Conservation (phyloP, 2,888 invertebrate genomes). For the Sipha maydis region DNA sequence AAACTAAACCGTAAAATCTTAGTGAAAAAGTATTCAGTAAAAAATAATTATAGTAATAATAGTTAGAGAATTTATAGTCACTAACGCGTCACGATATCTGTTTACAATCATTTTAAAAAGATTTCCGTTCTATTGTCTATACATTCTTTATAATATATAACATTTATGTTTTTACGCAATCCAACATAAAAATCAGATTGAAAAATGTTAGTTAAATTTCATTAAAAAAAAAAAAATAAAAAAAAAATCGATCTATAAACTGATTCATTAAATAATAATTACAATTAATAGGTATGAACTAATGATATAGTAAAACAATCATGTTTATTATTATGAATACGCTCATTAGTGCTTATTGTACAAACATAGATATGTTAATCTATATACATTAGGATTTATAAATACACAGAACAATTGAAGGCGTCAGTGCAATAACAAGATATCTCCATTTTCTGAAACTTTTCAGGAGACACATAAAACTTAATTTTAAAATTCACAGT, state of each 20-base stretch:
- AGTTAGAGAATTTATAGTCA: background rate
- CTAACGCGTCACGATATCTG: background rate
- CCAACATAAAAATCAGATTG: background rate
- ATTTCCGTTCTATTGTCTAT: background rate
- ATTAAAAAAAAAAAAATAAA: slow-evolving; percentile 1
- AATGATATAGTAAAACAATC: background rate
- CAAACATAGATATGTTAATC: background rate
- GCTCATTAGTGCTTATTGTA: slow-evolving; percentile 15
- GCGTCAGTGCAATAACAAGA: too few relatives aligned
- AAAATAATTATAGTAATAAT: background rate
- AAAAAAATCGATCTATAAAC: background rate
- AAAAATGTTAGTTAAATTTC: background rate
- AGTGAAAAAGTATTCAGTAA: background rate
- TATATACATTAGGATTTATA: background rate
- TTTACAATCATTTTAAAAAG: slow-evolving; percentile 11
- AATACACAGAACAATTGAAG: too few relatives aligned
- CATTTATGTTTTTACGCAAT: background rate
- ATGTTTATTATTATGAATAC: background rate
- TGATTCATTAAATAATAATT: slow-evolving; percentile 34
- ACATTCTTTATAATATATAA: background rate
- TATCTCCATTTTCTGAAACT: too few relatives aligned
- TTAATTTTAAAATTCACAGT: too few relatives aligned
- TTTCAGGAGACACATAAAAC: too few relatives aligned
- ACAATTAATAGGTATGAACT: background rate
- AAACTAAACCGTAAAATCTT: background rate